These are phyloP conservation scores for Petrosia ficiformis DNA, from an alignment of 37 sponge, comb jelly and placozoan genomes.

Conservation along the genomic window DNA sequence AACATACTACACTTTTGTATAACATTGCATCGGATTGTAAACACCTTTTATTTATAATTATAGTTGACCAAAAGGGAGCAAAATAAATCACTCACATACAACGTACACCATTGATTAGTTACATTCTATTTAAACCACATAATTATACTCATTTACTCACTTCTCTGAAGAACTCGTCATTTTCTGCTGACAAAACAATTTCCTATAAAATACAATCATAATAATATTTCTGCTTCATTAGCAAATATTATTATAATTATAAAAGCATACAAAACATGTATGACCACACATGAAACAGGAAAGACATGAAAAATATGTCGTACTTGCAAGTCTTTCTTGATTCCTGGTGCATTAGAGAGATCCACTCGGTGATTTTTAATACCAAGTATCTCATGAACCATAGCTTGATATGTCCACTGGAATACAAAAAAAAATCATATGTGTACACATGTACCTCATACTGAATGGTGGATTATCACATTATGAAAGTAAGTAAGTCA, in stretches of 20 bases:
- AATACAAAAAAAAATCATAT: too few species aligned
- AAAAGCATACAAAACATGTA: neutral
- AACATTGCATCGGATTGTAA: too few species aligned
- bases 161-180: conserved; percentile 93
- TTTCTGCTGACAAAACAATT: conserved; percentile 88
- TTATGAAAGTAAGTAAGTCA: too few species aligned
- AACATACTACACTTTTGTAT: conserved; percentile 8
- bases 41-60: too few species aligned
- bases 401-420: conserved; percentile 98
- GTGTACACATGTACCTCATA: too few species aligned
- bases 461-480: too few species aligned
- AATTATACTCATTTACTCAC: too few species aligned
- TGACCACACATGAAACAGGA: conserved; percentile 16
- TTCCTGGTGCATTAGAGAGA: conserved; percentile 81
- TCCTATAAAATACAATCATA: conserved; percentile 35
- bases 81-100: conserved; percentile 22
- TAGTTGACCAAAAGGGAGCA: too few species aligned
- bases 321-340: conserved; percentile 77
- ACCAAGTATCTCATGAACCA: conserved; percentile 94
- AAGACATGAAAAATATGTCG: conserved; percentile 65
- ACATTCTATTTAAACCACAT: too few species aligned
- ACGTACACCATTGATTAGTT: neutral
- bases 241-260: neutral
- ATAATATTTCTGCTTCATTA: neutral
- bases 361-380: conserved; percentile 92